Evolutionary conservation across 2,113 vertebrate species (phyloP).

Genomic region (Haemorhous mexicanus): DNA sequence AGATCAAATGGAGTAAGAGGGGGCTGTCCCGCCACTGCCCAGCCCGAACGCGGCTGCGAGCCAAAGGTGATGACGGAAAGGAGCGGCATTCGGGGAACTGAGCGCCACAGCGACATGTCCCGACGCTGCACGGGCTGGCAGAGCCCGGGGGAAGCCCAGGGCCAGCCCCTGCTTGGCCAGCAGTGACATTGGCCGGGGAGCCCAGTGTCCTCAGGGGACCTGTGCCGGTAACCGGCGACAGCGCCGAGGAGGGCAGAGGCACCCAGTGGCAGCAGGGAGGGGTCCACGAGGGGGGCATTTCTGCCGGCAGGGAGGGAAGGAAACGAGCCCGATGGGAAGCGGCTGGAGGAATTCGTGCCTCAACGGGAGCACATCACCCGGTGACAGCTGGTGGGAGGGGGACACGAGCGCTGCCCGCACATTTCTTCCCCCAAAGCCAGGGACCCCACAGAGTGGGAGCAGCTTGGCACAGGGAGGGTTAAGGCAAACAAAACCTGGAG

Average conservation of each 20-base stretch:
- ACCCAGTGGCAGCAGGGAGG: background rate
- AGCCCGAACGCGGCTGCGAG: background rate
- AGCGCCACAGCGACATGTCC: rapidly evolving
- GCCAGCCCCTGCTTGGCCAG: background rate
- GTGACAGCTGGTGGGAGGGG: background rate
- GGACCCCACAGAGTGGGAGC: rapidly evolving
- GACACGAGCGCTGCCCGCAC: rapidly evolving
- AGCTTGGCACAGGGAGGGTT: background rate
- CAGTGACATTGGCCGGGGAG: background rate
- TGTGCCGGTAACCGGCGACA: rapidly evolving
- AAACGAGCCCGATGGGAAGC: background rate
- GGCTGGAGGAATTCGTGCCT: background rate
- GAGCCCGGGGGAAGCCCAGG: background rate
- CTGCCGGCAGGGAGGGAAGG: background rate
- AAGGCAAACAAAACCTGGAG: background rate
- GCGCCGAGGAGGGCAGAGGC: background rate
- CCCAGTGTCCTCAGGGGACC: background rate
- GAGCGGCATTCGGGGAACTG: background rate
- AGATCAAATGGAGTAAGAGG: background rate
- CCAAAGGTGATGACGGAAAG: background rate
- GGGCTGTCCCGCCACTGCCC: background rate
- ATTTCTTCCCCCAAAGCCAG: background rate
- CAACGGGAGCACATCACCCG: background rate
- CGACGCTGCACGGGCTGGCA: rapidly evolving
- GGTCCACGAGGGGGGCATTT: background rate